Evolutionary conservation across 2,888 invertebrate species (phyloP), one percentile per base, ranked within the genome.

Genomic region (Epistrophe eligans): DNA sequence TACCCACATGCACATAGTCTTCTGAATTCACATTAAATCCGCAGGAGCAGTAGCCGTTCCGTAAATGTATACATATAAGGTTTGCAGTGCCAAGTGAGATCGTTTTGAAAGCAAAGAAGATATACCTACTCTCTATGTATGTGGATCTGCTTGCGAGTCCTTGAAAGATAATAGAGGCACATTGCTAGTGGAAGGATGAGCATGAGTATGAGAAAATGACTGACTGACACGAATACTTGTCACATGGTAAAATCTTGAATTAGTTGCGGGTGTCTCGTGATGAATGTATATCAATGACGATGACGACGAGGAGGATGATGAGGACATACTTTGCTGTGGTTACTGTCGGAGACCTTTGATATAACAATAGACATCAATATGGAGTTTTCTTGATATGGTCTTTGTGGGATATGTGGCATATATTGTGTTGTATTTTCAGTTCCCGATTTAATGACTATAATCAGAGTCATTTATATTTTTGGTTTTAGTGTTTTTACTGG

Each of bases 181-280:
- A 64, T 32, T 32, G 32, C 48, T 17, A 62, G 40, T 60, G 4
- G 19, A 60, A 60, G 13, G 13, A 60, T 40, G 24, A 24, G 1
- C 1, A 19, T 17, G 55, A 55, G 15, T 9, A 62, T 24, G 62
- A 62, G 19, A 43, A 43, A 15, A 40, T 62, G 43, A 43, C 62
- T 66, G 66, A 66, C 48, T 84, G 84, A 81, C 84, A 84, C 77
- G 40, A 60, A 84, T 84, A 84, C 77, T 73, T 81, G 84, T 84
- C 77, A 67, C 84, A 84, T 76, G 71, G 38, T 24, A 32, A 77
- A 76, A 79, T 77, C 84, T 73, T 84, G 84, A 77, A 77, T 80
- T 66, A 80, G 72, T 66, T 76, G 80, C 62, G 60, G 72, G 67
- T 55, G 72, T 77, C 55, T 50, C 84, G 67, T 81, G 67, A 77